Conservation (phyloP, 2,113 vertebrate species). For the Carettochelys insculpta region DNA sequence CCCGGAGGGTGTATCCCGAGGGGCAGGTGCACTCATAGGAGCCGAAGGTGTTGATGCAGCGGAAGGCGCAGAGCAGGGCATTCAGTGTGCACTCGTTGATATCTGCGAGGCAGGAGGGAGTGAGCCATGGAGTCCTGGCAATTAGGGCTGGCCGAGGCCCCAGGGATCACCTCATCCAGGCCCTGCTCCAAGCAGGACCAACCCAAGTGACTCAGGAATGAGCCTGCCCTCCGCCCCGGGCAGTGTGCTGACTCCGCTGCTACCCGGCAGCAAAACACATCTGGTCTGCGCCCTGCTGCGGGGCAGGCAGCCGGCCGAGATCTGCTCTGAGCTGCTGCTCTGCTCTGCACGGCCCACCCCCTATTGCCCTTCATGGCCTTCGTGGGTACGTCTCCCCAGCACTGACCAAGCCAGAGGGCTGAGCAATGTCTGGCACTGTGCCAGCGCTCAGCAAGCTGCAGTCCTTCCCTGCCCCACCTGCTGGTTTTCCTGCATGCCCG, state of each 20-base stretch:
- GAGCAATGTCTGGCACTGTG: not conserved
- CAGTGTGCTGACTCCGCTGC: too few species aligned
- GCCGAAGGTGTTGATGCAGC: slow-evolving; percentile 92
- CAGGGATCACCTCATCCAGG: too few species aligned
- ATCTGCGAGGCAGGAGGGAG: slow-evolving; percentile 73
- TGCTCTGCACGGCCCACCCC: not conserved
- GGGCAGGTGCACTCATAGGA: slow-evolving; percentile 95
- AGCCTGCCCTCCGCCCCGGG: not conserved
- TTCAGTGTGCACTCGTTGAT: slow-evolving; percentile 92
- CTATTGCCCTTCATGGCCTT: too few species aligned
- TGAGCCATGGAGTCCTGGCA: too few species aligned
- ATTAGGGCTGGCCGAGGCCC: too few species aligned
- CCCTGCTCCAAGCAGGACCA: too few species aligned
- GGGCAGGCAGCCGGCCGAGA: not conserved
- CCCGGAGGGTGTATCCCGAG: slow-evolving; percentile 86
- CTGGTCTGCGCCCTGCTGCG: not conserved
- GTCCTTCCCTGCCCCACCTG: not conserved
- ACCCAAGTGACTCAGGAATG: too few species aligned
- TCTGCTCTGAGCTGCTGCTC: not conserved
- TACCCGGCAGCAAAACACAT: not conserved
- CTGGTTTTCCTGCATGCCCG: not conserved
- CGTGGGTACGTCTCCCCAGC: not conserved
- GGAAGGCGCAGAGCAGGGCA: slow-evolving; percentile 94
- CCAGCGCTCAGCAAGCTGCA: not conserved
- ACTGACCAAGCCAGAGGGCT: not conserved